Conservation (phyloP, 1,140 invertebrate species). For the Mesaphorura yosii region DNA sequence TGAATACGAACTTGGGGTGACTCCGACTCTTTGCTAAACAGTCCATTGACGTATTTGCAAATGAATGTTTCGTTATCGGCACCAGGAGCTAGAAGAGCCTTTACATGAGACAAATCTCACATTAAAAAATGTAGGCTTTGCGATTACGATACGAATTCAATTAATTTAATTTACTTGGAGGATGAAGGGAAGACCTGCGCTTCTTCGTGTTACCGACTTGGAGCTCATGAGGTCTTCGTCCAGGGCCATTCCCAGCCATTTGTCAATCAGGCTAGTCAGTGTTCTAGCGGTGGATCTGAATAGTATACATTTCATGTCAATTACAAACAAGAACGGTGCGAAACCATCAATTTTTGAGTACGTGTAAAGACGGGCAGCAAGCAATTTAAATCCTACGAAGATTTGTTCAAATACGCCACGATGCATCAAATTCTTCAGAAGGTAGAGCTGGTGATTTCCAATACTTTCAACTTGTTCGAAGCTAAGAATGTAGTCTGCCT, state of each 20-base stretch:
- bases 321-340: constrained; percentile 26
- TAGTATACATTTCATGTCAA: constrained; percentile 12
- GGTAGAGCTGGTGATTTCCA: constrained; percentile 56
- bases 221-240: constrained; percentile 32
- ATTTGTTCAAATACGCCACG: constrained; percentile 91
- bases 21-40: constrained; percentile 31
- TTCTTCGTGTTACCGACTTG: constrained; percentile 72
- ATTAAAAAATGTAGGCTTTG: constrained; percentile 30
- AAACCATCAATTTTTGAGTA: constrained; percentile 31
- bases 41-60: constrained; percentile 6
- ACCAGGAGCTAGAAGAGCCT: constrained; percentile 55
- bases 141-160: not conserved
- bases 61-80: constrained; percentile 22
- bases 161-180: constrained; percentile 50
- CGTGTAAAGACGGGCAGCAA: constrained; percentile 57
- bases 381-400: constrained; percentile 70
- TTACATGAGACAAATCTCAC: constrained; percentile 51
- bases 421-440: constrained; percentile 53
- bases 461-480: constrained; percentile 41
- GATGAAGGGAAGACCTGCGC: constrained; percentile 83
- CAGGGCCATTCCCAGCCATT: constrained; percentile 60
- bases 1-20: constrained; percentile 47
- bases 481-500: constrained; percentile 6
- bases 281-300: constrained; percentile 37
- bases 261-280: constrained; percentile 51